These are phyloP conservation scores for Platyrinchus mystaceus DNA, from an alignment of 2,797 vertebrate species.

Conservation along the genomic window DNA sequence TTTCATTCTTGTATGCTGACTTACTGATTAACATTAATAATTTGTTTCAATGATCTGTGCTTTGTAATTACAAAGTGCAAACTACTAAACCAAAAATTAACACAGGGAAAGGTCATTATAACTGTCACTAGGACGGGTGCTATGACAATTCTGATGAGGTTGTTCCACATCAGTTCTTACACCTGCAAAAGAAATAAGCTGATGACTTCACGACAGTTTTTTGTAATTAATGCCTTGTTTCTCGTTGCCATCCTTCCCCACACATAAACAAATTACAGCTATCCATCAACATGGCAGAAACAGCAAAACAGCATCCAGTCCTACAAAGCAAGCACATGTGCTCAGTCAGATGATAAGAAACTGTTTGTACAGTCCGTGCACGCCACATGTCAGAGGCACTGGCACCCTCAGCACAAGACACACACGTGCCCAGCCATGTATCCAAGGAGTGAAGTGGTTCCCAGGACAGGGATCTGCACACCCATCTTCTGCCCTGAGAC, in stretches of 20 bases:
- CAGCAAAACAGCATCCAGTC: background rate
- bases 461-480: rapidly evolving
- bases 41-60: background rate
- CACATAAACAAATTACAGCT: background rate
- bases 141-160: background rate
- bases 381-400: rapidly evolving
- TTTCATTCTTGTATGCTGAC: slow-evolving; percentile 26
- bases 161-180: background rate
- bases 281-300: background rate
- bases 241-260: background rate
- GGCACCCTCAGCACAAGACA: background rate
- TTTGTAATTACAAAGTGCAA: slow-evolving; percentile 6
- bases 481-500: background rate
- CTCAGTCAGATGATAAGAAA: background rate
- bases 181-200: background rate
- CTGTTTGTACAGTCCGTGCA: background rate
- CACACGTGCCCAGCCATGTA: rapidly evolving
- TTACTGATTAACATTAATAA: slow-evolving; percentile 2
- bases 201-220: background rate
- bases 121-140: background rate
- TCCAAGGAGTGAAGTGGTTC: background rate
- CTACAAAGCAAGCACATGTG: background rate
- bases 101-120: background rate
- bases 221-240: background rate
- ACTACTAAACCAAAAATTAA: background rate